Evolutionary conservation across 2,888 invertebrate genomes (phyloP), one percentile per base, ranked within the genome.

Genomic region (Fissipunctia ypsillon): DNA sequence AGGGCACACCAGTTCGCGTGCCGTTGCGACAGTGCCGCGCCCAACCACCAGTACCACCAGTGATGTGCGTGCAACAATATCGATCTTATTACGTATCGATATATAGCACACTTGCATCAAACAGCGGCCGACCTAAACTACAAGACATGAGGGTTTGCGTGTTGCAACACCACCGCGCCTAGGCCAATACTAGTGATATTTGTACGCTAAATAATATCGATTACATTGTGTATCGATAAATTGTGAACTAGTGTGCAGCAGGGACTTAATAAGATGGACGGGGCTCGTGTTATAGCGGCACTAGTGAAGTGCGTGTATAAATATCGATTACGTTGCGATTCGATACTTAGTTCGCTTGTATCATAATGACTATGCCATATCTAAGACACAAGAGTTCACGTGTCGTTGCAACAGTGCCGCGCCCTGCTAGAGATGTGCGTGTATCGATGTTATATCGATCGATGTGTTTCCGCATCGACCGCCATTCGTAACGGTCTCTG

Each of bases 371-470:
- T 69, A 68, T 54, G 67, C 65, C 61, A 76, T 84, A 81, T 69
- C 68, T 84, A 69, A 82, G 67, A 72, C 88, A 90, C 84, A 87
- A 84, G 87, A 78, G 84, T 89, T 95, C 93, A 94, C 95, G 95
- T 95, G 95, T 93, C 90, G 89, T 93, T 93, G 92, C 93, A 91
- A 93, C 93, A 94, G 89, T 75, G 87, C 93, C 93, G 93, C 93
- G 92, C 93, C 94, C 93, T 88, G 81, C 85, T 87, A 94, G 93
- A 92, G 94, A 91, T 90, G 94, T 93, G 93, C 94, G 91, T 91
- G 91, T 87, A 92, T 93, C 93, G 93, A 93, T 92, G 88, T 87
- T 88, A 84, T 89, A 89, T 90, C 90, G 90, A 91, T 75, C 76
- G 77, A 76, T 85, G 89, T 81, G 86, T 89, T 92, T 93, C 93